phyloP scores from a whole-genome alignment of 2,113 vertebrate genomes.

The Antechinus flavipes region DNA sequence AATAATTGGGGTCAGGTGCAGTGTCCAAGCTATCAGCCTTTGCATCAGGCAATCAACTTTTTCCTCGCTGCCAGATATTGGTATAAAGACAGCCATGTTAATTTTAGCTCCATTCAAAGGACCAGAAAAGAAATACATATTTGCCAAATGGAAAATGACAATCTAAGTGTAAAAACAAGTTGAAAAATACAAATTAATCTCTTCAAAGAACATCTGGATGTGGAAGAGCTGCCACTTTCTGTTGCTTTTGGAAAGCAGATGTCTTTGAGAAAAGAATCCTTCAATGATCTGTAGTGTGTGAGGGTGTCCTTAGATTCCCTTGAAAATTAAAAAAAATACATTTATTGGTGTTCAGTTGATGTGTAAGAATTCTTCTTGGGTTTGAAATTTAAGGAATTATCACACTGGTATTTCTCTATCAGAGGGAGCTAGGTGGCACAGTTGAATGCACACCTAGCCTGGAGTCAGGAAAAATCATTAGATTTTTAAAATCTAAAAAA shows the following conservation, averaged over 20 bases:
- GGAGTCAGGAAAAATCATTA: neutral
- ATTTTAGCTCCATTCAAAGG: neutral
- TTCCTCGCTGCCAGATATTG: fast-evolving
- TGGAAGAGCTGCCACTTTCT: neutral
- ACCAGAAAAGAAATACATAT: neutral
- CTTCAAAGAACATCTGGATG: neutral
- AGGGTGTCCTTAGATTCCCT: neutral
- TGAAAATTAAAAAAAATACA: too few relatives aligned
- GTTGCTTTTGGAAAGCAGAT: too few relatives aligned
- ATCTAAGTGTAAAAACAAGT: neutral
- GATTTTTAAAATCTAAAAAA: too few relatives aligned
- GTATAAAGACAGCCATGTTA: neutral
- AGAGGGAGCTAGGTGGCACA: too few relatives aligned
- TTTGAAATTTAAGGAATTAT: neutral
- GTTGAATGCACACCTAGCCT: neutral
- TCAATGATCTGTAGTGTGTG: neutral
- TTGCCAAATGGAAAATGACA: neutral
- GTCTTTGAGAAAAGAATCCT: neutral
- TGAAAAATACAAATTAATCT: neutral
- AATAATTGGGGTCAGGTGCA: neutral
- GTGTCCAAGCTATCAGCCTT: neutral
- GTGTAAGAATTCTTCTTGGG: neutral
- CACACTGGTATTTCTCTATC: fast-evolving
- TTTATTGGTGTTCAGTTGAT: fast-evolving
- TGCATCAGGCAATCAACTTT: too few relatives aligned